These are phyloP conservation scores for Leptinotarsa peninsularis DNA, from an alignment of 2,888 invertebrate species.

Conservation along the genomic window DNA sequence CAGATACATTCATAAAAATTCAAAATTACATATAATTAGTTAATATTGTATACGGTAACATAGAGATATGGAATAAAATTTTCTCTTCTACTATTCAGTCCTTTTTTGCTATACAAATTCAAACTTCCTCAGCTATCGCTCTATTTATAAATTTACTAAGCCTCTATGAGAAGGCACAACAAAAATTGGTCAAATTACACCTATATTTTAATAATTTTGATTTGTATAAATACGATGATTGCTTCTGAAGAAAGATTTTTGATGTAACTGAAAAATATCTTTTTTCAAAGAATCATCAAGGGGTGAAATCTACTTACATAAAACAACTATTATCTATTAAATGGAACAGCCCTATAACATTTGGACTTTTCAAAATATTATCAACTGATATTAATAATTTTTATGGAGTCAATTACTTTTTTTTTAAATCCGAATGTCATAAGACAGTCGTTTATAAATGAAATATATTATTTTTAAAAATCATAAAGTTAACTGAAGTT, in stretches of 20 bases:
- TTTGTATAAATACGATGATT: conserved; percentile 24
- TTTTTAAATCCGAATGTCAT: not conserved
- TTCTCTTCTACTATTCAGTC: conserved; percentile 39
- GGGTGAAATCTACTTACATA: not conserved
- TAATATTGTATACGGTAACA: conserved; percentile 48
- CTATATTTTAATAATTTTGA: conserved; percentile 38
- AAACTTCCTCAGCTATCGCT: conserved; percentile 20
- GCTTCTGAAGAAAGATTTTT: not conserved
- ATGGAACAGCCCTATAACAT: not conserved
- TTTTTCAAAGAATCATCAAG: not conserved
- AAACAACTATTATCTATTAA: not conserved
- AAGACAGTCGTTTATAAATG: not conserved
- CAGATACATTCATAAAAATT: conserved; percentile 47
- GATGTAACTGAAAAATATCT: not conserved
- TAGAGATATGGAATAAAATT: conserved; percentile 51
- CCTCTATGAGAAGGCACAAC: conserved; percentile 66
- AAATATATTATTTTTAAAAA: not conserved
- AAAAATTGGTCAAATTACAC: conserved; percentile 63
- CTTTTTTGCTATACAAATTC: conserved; percentile 39
- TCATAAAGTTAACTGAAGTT: conserved; percentile 4
- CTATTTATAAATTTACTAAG: conserved; percentile 54
- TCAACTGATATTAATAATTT: no score
- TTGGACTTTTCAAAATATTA: not conserved
- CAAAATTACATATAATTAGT: conserved; percentile 41
- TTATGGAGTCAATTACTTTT: no score